Conservation (phyloP, 2,888 invertebrate species). For the Cephonodes hylas region DNA sequence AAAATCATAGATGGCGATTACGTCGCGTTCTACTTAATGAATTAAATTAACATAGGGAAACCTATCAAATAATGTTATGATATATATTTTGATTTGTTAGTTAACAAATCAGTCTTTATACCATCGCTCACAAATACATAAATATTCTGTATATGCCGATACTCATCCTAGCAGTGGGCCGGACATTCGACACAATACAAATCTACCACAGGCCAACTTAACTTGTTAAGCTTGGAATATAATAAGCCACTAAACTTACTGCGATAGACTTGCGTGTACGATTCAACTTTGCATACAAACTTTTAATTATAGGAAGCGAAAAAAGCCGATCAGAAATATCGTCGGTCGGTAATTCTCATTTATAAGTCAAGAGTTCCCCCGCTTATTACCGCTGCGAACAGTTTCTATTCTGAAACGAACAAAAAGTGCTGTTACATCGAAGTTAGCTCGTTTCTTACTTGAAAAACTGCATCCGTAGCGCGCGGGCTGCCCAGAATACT, state of each 20-base stretch:
- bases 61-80: too few species aligned
- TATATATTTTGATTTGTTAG: too few species aligned
- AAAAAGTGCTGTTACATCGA: slow-evolving; percentile 2
- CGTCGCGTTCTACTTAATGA: too few species aligned
- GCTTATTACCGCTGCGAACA: slow-evolving; percentile 8
- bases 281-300: neutral
- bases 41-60: too few species aligned
- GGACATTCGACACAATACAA: too few species aligned
- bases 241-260: neutral
- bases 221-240: too few species aligned
- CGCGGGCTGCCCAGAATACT: neutral
- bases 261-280: neutral
- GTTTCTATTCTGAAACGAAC: neutral
- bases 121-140: too few species aligned
- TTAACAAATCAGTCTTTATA: too few species aligned
- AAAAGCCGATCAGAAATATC: neutral
- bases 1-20: too few species aligned
- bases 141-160: too few species aligned
- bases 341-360: neutral
- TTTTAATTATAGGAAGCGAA: neutral
- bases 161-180: too few species aligned
- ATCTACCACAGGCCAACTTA: too few species aligned
- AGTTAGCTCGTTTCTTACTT: slow-evolving; percentile 8
- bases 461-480: slow-evolving; percentile 5
- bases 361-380: neutral